These are phyloP conservation scores for Zosterops japonicus DNA, from an alignment of 2,113 vertebrate species.

Conservation along the genomic window DNA sequence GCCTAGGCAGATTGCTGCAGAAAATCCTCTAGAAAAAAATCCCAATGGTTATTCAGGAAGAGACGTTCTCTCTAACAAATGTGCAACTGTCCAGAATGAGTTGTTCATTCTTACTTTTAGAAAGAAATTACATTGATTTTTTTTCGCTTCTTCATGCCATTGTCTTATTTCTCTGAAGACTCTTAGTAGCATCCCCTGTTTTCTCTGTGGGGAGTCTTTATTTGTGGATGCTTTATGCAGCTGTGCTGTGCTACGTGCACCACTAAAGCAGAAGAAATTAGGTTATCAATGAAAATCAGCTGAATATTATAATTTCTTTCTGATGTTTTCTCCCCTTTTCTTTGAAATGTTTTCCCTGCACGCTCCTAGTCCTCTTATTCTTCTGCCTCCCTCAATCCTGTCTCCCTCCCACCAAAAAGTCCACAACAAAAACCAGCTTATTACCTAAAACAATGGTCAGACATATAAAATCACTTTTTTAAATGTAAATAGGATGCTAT, in stretches of 20 bases:
- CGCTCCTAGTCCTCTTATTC: background rate
- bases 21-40: background rate
- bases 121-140: background rate
- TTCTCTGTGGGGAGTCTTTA: background rate
- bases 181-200: background rate
- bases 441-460: background rate
- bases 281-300: background rate
- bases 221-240: background rate
- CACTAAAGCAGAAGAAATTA: slow-evolving; percentile 1
- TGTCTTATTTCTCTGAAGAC: slow-evolving; percentile 12
- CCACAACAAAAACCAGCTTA: background rate
- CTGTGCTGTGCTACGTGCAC: background rate
- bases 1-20: background rate
- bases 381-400: background rate
- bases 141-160: background rate
- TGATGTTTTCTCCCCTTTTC: background rate
- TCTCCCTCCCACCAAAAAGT: background rate
- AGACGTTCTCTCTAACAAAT: background rate
- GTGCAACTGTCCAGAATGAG: background rate
- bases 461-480: background rate
- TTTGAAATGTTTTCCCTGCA: slow-evolving; percentile 10
- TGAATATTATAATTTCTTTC: background rate
- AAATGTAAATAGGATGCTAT: background rate
- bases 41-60: background rate
- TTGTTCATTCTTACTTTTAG: background rate